phyloP scores from a whole-genome alignment of 2,888 invertebrate species.

The Crioceris asparagi region DNA sequence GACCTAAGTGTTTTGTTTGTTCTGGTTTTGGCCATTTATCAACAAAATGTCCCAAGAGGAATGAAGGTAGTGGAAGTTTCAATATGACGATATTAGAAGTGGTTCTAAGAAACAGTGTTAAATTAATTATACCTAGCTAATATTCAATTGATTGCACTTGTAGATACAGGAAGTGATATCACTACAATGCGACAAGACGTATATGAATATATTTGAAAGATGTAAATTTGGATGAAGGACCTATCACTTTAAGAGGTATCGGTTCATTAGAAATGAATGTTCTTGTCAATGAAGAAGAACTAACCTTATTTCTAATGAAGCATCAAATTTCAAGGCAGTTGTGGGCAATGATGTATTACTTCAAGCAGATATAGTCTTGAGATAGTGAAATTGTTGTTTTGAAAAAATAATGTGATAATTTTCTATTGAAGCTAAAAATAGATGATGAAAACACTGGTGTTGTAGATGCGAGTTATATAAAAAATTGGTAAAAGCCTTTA shows the following conservation, averaged over 20 bases:
- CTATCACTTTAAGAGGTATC: conserved; percentile 9
- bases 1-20: conserved; percentile 1
- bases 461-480: neutral
- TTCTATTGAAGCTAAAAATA: too few relatives aligned
- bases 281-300: conserved; percentile 11
- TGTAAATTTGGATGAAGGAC: conserved; percentile 2
- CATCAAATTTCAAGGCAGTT: conserved; percentile 11
- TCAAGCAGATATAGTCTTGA: conserved; percentile 12
- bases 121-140: neutral
- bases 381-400: conserved; percentile 10
- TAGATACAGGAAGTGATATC: neutral
- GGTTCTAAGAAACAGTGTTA: neutral
- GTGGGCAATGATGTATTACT: conserved; percentile 13
- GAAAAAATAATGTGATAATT: too few relatives aligned
- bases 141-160: neutral
- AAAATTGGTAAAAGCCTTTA: neutral
- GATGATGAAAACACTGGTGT: too few relatives aligned
- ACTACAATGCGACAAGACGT: neutral
- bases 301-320: conserved; percentile 10
- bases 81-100: conserved; percentile 7
- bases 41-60: conserved; percentile 2
- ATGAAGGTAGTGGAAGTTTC: neutral
- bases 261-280: conserved; percentile 12
- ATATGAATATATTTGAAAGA: neutral
- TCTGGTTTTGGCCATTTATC: conserved; percentile 2